A percentile compares a stretch with the other conserved stretches of the same genome.
Conservation (phyloP, 2,113 vertebrate genomes). For the Engystomops pustulosus region DNA sequence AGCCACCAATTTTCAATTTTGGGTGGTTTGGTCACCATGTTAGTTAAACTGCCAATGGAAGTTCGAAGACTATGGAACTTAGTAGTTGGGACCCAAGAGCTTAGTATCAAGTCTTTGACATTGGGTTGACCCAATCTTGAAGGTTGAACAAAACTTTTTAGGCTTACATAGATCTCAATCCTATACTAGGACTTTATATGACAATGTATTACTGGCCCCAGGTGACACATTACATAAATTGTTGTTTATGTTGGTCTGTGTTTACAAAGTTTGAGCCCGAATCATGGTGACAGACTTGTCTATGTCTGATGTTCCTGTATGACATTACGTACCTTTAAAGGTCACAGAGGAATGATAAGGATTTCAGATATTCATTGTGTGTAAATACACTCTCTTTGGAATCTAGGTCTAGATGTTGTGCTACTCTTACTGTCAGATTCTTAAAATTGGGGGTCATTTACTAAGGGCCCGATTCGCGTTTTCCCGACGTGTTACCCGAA, state of each 20-base stretch:
- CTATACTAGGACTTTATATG: not conserved
- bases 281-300: not conserved
- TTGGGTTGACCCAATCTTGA: not conserved
- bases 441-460: too few relatives aligned
- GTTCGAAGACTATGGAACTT: not conserved
- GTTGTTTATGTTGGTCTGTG: slow-evolving; percentile 13
- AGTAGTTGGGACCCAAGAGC: not conserved
- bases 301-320: not conserved
- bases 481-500: too few relatives aligned
- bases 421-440: not conserved
- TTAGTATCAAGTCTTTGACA: not conserved
- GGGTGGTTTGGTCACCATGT: too few relatives aligned
- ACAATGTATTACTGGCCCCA: slow-evolving; percentile 5
- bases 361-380: slow-evolving; percentile 35
- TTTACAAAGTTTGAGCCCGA: not conserved
- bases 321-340: not conserved
- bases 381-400: not conserved
- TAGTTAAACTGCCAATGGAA: too few relatives aligned
- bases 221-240: not conserved
- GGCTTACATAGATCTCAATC: not conserved
- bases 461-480: too few relatives aligned
- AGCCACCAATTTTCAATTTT: too few relatives aligned
- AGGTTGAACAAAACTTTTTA: too few relatives aligned
- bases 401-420: not conserved
- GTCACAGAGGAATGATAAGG: slow-evolving; percentile 26